Evolutionary conservation across 2,113 vertebrate genomes (phyloP), one percentile per base, ranked within the genome.

Genomic region (Atrichornis clamosus): DNA sequence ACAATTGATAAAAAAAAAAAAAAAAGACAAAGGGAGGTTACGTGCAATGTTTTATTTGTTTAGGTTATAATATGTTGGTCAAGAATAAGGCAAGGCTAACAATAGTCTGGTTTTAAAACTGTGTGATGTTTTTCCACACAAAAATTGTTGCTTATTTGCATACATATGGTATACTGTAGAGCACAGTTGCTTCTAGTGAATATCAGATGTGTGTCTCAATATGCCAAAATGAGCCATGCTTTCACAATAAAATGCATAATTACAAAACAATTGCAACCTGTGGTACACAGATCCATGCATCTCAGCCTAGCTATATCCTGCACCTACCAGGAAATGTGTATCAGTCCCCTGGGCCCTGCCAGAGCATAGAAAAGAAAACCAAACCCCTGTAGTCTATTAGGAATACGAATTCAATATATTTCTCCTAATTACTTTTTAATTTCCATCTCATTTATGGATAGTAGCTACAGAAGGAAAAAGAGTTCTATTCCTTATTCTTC

Each of bases 371-470:
- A 82, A 32, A 68, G 52, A 91, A 92, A 84, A 60, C 47, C 44
- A 94, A 89, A 92, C 49, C 28, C 15, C 22, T 75, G 56, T 60
- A 87, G 33, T 75, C 84, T 44, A 64, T 94, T 95, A 94, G 35
- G 47, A 87, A 84, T 87, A 84, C 47, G 91, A 88, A 93, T 91
- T 87, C 56, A 84, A 86, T 93, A 56, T 78, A 75, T 92, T 91
- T 90, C 8, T 74, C n/a, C 53, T 95, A 91, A 96, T 91, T 89
- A 70, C 30, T 75, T 89, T 84, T 92, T 92, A 89, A 95, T 92
- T 77, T 92, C 73, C 56, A 79, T 89, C 77, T 89, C 53, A 64
- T 95, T 65, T 95, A 84, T 75, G 17, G 67, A 47, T 55, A 84
- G 56, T 37, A 78, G 15, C 35, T 81, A 44, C 35, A 92, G 49